These are phyloP conservation scores for Xanthorhoe designata DNA, from an alignment of 2,888 invertebrate genomes.

Conservation along the genomic window DNA sequence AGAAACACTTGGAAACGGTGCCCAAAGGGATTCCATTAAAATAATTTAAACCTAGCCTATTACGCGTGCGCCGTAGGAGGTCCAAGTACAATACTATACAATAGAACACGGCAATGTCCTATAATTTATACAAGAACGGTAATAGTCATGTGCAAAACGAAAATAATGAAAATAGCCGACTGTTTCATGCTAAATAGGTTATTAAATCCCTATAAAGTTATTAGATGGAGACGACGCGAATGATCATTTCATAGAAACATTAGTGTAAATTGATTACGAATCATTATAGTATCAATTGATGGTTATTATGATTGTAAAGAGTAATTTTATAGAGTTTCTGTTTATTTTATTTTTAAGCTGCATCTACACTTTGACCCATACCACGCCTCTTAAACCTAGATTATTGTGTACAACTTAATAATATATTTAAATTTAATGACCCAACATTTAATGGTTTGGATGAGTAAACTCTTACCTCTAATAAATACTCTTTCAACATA, in stretches of 20 bases:
- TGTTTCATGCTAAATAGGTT: slow-evolving; percentile 21
- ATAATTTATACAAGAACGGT: slow-evolving; percentile 41
- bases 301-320: not conserved
- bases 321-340: too few species aligned
- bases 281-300: not conserved
- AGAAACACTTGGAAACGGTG: slow-evolving; percentile 17
- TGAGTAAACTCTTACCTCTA: too few species aligned
- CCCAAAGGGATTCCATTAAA: slow-evolving; percentile 46
- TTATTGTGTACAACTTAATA: not conserved
- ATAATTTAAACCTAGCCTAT: slow-evolving; percentile 45
- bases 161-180: slow-evolving; percentile 25
- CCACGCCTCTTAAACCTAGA: too few species aligned
- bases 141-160: slow-evolving; percentile 37
- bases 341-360: too few species aligned
- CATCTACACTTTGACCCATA: too few species aligned
- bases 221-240: slow-evolving; percentile 13
- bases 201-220: slow-evolving; percentile 24
- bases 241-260: slow-evolving; percentile 12
- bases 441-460: too few species aligned
- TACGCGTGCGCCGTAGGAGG: slow-evolving; percentile 42
- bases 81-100: slow-evolving; percentile 39
- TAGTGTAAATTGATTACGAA: not conserved
- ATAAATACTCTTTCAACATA: too few species aligned
- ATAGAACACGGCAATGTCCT: slow-evolving; percentile 38
- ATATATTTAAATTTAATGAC: not conserved